Base-by-base conservation (phyloP, 2,888 invertebrate species). In the Himalopsyche kuldschensis region DNA sequence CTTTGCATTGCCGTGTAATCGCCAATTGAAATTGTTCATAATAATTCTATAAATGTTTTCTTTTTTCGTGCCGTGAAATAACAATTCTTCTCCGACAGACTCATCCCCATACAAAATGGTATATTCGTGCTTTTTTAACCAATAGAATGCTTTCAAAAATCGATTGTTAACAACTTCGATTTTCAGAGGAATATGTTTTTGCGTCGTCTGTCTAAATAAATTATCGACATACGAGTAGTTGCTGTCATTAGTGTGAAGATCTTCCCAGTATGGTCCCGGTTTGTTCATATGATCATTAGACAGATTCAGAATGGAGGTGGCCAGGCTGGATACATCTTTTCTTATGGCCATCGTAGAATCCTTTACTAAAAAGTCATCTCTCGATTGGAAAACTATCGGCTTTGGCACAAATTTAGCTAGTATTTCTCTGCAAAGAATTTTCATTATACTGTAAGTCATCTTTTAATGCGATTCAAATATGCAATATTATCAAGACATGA, bases 11-110 rank as follows among this genome's bases (percentile, higher is more conserved):
- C 88, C 88, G 75, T 86, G 87, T 11, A 87, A 82, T 48, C 88
- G 86, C 88, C 88, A 89, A 85, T 89, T 86, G 35, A 89, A 88
- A 85, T 89, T 89, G 30, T 87, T 82, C 41, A 63, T 75, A 76
- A 87, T 87, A 63, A 89, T 89, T 15, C 80, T 85, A 8, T 82
- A 41, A 1, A 88, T 79, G 81, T 88, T 87, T 5, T 27, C 17
- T 20, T 27, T 63, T 55, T 80, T 83, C 6, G 88, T 88, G 11
- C 89, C 89, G 80, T 89, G 89, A 84, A 88, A 89, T 31, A 88
- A 78, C 15, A 85, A 80, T 15, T 77, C 35, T 79, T 87, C 86
- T 41, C 85, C 27, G 15, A 87, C 85, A 77, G 80, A 81, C 3
- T 84, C 76, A 24, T 75, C 78, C 77, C 82, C 85, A 30, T 83